Base-by-base conservation (phyloP, 2,797 vertebrate genomes). In the Kryptolebias ocellatus region DNA sequence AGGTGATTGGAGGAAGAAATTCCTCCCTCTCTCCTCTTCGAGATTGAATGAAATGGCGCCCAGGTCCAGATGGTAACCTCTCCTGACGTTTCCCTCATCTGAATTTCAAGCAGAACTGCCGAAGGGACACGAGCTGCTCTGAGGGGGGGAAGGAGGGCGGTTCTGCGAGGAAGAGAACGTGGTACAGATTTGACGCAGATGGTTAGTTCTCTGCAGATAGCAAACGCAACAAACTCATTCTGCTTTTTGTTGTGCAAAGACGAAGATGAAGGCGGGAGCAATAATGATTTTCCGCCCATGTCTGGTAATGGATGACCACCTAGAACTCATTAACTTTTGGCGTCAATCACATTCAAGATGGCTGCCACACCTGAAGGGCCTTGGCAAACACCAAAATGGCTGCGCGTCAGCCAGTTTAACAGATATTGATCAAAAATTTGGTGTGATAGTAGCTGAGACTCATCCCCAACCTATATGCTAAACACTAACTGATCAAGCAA, bases 51-150 rank as follows among this genome's bases (percentile, higher is more conserved):
- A 81, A 79, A 82, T 83, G 62, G 67, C 53, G 64, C 51, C 24
- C 46, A 56, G 60, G 64, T 74, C 58, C n/a, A 83, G 89, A 92
- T 20, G 60, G 76, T 89, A 90, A 92, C 70, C 54, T 16, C 55
- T 79, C 63, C 70, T 89, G 90, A 91, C 90, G 84, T 50, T 49
- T 29, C 37, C 65, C 87, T 88, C 84, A 84, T 91, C 74, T 86
- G 90, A 83, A 89, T 90, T 90, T 85, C 76, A 88, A 92, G 72
- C 60, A 53, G 83, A 71, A 65, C 72, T 60, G 64, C 76, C 54
- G 57, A 85, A 60, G 83, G 74, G 70, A 84, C 81, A 79, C 52
- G 71, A 73, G 56, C 68, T 55, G 81, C 89, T 77, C 66, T 52
- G 0, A 28, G 31, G 45, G 44, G 1, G 81, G 82, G 72, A 60